These are phyloP conservation scores for Okamejei kenojei DNA, from an alignment of 2,797 vertebrate genomes.

Conservation along the genomic window DNA sequence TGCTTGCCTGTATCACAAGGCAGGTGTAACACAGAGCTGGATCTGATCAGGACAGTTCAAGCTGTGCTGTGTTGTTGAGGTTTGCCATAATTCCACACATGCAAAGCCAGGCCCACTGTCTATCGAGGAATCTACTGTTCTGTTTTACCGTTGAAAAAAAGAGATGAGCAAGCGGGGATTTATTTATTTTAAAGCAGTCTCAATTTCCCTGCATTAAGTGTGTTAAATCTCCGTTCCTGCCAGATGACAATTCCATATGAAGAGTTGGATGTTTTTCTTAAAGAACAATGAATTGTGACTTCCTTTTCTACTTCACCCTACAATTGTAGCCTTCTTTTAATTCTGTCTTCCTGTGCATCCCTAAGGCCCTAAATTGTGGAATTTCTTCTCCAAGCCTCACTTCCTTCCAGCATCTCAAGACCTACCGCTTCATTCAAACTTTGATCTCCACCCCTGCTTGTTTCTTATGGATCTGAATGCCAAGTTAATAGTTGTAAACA, in stretches of 20 bases:
- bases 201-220: not conserved
- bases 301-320: not conserved
- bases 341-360: not conserved
- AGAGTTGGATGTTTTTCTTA: not conserved
- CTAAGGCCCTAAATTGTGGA: not conserved
- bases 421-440: not conserved
- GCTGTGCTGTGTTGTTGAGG: not conserved
- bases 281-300: not conserved
- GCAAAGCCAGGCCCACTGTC: not conserved
- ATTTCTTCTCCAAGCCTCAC: not conserved
- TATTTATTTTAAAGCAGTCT: not conserved
- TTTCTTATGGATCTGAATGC: not conserved
- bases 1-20: constrained; percentile 10
- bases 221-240: too few species aligned
- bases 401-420: not conserved
- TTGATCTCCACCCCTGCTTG: not conserved
- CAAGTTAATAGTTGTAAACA: not conserved
- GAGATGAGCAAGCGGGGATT: not conserved
- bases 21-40: constrained; percentile 24
- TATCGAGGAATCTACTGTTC: not conserved
- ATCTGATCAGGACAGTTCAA: constrained; percentile 6
- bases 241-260: not conserved
- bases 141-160: not conserved
- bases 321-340: not conserved
- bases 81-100: not conserved